Base-by-base conservation (phyloP, 2,113 vertebrate genomes). In the Terrapene triunguis region DNA sequence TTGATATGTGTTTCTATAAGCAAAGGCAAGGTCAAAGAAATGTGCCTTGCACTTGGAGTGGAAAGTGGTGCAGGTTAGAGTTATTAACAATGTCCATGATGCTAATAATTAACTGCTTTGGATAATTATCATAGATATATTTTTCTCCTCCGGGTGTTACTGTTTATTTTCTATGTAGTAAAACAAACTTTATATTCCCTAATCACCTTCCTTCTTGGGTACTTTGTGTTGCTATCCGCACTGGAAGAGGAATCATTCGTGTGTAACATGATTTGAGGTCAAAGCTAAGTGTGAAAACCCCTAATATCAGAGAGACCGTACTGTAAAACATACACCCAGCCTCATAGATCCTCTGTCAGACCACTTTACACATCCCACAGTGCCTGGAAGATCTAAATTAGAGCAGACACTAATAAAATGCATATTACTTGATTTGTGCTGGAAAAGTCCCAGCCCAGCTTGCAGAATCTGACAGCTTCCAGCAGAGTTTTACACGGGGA, bases 341-440 rank as follows among this genome's bases (percentile, higher is more conserved):
- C 25, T 95, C 19, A 51, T 82, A 62, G 51, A 85, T 92, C 62
- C 79, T 57, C 87, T 95, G 16, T 89, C 84, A 83, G 59, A 16
- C 87, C 25, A 78, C 88, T 94, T 94, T 54, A 54, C 50, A 47
- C 65, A 86, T 74, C 84, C 83, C 79, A 38, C 1, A 1, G 80
- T 95, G 94, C 96, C 94, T 74, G 47, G 91, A 97, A 95, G 97
- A 96, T 96, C 97, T 98, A 98, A 98, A 98, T 99, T 98, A 98
- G 92, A 98, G 95, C 85, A 51, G 84, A 95, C 94, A 94, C 94
- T 98, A 96, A 97, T 93, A 2, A 98, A 98, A 97, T 90, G 89
- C 48, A 25, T 91, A 59, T 97, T 95, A 89, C 90, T 95, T 54
- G 44, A 0, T 97, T 96, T 84, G 95, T 94, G 92, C 92, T 89